phyloP scores from a whole-genome alignment of 30 jellyfish, hydroid and myxozoan genomes.

The Aurelia sp. region DNA sequence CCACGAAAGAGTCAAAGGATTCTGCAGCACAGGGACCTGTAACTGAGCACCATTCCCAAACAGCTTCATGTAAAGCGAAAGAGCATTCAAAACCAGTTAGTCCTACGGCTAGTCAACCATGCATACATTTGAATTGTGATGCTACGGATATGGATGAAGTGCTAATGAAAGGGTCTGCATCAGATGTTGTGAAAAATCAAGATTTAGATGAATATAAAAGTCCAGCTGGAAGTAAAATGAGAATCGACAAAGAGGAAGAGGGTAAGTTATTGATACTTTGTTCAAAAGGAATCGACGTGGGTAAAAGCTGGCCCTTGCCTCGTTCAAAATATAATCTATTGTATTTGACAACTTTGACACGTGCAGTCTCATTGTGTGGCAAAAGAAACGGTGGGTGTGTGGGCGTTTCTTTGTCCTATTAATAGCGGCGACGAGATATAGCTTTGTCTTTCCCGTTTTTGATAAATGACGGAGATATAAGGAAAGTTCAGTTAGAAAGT shows the following conservation, averaged over 20 bases:
- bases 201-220: conserved; percentile 86
- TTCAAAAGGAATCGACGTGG: too few species aligned
- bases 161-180: conserved; percentile 84
- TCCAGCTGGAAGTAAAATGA: conserved; percentile 61
- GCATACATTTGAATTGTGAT: conserved; percentile 72
- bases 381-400: too few species aligned
- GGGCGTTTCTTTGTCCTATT: too few species aligned
- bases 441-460: too few species aligned
- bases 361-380: too few species aligned
- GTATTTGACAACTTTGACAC: too few species aligned
- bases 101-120: conserved; percentile 63
- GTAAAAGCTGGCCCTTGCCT: too few species aligned
- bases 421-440: too few species aligned
- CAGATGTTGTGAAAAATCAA: conserved; percentile 84
- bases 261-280: conserved; percentile 10
- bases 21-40: conserved; percentile 11
- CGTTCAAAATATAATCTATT: too few species aligned
- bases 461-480: too few species aligned
- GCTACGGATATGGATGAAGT: conserved; percentile 86
- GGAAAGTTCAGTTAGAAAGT: too few species aligned
- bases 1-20: conserved; percentile 10
- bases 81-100: not conserved
- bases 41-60: not conserved
- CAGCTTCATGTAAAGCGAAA: conserved; percentile 2
- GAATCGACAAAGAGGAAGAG: conserved; percentile 9